Percentiles rank a stretch among this genome's conserved stretches.
Conservation (phyloP, 2,888 invertebrate genomes). For the Tuberolachnus salignus region DNA sequence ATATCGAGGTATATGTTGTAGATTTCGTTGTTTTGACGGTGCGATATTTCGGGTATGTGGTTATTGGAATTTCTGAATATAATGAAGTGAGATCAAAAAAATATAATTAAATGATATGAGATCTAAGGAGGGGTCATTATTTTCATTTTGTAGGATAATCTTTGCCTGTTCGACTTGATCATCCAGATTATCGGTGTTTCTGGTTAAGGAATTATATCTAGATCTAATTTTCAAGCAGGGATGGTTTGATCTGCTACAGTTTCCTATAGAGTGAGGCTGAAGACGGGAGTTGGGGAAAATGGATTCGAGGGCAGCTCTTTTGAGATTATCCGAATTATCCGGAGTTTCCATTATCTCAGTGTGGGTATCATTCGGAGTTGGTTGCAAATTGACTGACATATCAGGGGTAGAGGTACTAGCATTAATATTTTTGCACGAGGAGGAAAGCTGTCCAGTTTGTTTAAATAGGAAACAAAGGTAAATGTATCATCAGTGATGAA, state of each 20-base stretch:
- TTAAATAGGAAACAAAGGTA: background rate
- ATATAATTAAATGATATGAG: background rate
- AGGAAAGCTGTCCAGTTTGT: background rate
- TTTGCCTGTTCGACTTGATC: background rate
- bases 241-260: background rate
- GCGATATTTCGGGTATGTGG: background rate
- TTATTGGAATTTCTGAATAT: background rate
- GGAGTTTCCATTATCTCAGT: background rate
- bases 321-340: background rate
- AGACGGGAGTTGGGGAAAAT: background rate
- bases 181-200: background rate
- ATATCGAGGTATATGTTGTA: background rate
- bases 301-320: background rate
- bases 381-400: no score
- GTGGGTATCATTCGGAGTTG: no score
- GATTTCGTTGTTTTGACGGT: slow-evolving; percentile 7
- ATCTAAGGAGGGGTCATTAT: background rate
- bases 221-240: background rate
- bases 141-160: background rate
- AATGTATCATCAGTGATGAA: background rate
- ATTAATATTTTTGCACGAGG: background rate
- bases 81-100: background rate
- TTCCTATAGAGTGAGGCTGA: background rate
- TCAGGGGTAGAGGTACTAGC: no score
- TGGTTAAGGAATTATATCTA: background rate